Conservation (phyloP, 2,797 vertebrate genomes). For the Hydrophis major region DNA sequence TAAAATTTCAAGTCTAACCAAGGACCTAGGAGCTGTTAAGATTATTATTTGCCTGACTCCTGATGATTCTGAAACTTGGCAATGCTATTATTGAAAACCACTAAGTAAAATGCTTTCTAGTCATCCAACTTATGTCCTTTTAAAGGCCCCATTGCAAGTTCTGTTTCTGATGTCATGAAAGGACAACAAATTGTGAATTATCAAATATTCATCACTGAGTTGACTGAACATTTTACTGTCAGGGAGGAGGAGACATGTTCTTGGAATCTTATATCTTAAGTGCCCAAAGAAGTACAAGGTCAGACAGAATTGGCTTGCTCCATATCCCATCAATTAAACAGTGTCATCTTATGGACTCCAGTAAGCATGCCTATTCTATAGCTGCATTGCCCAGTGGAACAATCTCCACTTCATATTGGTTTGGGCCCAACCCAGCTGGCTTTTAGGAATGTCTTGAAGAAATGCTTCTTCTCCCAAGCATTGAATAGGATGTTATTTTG, state of each 20-base stretch:
- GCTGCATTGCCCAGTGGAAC: not conserved
- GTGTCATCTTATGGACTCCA: not conserved
- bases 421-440: not conserved
- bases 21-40: not conserved
- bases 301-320: not conserved
- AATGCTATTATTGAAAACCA: not conserved
- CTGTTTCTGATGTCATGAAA: not conserved
- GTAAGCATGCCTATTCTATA: not conserved
- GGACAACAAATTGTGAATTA: not conserved
- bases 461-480: not conserved
- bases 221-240: not conserved
- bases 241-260: not conserved
- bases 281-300: not conserved
- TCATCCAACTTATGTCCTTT: not conserved
- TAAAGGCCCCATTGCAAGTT: not conserved
- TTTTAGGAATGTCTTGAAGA: not conserved
- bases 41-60: not conserved
- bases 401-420: not conserved
- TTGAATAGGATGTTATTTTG: not conserved
- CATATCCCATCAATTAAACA: not conserved
- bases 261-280: not conserved
- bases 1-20: not conserved
- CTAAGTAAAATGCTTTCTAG: not conserved
- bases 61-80: not conserved
- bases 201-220: not conserved